phyloP scores from a whole-genome alignment of 2,797 vertebrate species.

The Garrulus glandarius region DNA sequence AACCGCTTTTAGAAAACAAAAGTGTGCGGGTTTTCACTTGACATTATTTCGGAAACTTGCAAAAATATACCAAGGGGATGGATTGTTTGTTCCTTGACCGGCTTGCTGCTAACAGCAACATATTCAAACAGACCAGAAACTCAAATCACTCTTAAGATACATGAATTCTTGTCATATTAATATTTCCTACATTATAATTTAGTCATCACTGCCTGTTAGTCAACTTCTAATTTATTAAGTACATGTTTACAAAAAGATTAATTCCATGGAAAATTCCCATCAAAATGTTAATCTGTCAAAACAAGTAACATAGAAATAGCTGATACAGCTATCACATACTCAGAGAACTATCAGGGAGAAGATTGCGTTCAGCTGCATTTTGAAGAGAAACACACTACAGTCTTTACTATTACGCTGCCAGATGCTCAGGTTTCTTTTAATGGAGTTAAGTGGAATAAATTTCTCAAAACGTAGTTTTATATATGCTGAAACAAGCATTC shows the following conservation, averaged over 20 bases:
- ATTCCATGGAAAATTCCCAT: background rate
- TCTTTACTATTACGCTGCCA: conserved; percentile 1
- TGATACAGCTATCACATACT: background rate
- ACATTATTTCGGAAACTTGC: background rate
- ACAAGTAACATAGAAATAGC: background rate
- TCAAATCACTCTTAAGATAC: background rate
- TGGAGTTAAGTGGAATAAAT: conserved; percentile 26
- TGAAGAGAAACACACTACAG: conserved; percentile 36
- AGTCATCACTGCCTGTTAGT: conserved; percentile 7
- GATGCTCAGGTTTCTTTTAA: conserved; percentile 51
- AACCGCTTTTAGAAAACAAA: background rate
- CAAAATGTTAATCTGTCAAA: conserved; percentile 37
- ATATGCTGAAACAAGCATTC: background rate
- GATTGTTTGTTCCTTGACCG: background rate
- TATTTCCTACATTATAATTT: conserved; percentile 28
- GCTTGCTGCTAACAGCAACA: background rate
- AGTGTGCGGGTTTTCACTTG: background rate
- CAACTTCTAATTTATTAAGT: conserved; percentile 36
- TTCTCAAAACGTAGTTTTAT: conserved; percentile 28
- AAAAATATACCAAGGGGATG: background rate
- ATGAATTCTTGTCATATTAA: background rate
- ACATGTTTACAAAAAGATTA: background rate
- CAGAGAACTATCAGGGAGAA: conserved; percentile 34
- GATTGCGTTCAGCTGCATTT: conserved; percentile 54
- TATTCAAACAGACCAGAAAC: background rate